Evolutionary conservation across 2,797 vertebrate species (phyloP).

Genomic region (Adrianichthys oophorus): DNA sequence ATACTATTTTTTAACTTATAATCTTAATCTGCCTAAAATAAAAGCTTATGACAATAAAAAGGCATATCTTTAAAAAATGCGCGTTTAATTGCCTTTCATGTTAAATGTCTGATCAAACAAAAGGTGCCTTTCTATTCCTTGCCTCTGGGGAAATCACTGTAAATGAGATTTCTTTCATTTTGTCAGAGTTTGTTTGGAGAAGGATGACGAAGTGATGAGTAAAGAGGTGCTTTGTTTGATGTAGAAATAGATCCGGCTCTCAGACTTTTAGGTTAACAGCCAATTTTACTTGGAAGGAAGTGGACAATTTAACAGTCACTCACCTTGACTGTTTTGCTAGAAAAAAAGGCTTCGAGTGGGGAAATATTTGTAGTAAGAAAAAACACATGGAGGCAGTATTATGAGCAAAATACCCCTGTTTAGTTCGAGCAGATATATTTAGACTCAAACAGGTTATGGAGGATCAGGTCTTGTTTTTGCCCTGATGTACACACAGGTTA

Average conservation of each 20-base stretch:
- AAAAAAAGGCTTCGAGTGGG: neutral
- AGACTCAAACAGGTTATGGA: neutral
- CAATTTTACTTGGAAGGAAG: constrained; percentile 1
- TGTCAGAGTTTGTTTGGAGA: neutral
- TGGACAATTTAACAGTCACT: neutral
- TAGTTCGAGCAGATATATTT: neutral
- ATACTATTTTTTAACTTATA: too few relatives aligned
- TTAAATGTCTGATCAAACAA: neutral
- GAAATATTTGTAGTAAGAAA: neutral
- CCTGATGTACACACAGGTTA: neutral
- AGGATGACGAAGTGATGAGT: neutral
- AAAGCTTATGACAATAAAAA: too few relatives aligned
- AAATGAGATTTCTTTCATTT: neutral
- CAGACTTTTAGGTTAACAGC: neutral
- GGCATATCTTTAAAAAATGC: too few relatives aligned
- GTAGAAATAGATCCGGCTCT: neutral
- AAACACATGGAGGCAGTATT: neutral
- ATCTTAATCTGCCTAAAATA: too few relatives aligned
- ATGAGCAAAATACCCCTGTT: neutral
- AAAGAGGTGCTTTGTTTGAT: neutral
- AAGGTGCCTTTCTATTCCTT: neutral
- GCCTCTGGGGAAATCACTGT: neutral
- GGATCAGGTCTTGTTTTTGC: neutral
- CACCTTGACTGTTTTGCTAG: neutral
- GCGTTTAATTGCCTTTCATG: too few relatives aligned